phyloP scores from a whole-genome alignment of 2,888 invertebrate species.

The Scrobipalpa costella region DNA sequence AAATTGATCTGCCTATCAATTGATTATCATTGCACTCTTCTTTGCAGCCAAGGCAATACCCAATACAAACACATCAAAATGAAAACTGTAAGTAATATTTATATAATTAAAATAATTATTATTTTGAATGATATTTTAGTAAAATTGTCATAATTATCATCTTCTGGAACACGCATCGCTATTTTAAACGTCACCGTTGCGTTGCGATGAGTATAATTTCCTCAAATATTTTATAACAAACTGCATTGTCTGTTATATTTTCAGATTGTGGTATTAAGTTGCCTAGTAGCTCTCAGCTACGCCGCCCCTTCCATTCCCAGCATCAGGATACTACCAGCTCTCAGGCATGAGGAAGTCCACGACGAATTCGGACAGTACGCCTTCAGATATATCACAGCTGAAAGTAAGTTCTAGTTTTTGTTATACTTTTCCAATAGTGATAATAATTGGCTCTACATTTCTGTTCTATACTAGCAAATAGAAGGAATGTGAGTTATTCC shows the following conservation, averaged over 20 bases:
- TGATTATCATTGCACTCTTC: not conserved
- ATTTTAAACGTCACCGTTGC: too few relatives aligned
- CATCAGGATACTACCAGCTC: constrained; percentile 44
- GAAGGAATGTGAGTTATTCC: too few relatives aligned
- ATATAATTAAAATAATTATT: not conserved
- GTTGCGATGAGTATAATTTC: too few relatives aligned
- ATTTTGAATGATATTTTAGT: not conserved
- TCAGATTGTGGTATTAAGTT: constrained; percentile 45
- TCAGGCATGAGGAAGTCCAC: constrained; percentile 52
- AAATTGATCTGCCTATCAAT: not conserved
- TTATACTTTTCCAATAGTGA: not conserved
- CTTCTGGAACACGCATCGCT: too few relatives aligned
- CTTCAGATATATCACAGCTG: constrained; percentile 53
- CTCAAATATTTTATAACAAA: not conserved
- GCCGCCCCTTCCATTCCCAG: constrained; percentile 33
- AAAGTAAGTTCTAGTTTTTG: constrained; percentile 42
- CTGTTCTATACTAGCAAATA: too few relatives aligned
- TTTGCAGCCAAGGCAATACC: not conserved
- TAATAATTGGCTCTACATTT: not conserved
- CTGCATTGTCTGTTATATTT: constrained; percentile 12
- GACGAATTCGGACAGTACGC: constrained; percentile 56
- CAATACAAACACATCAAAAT: not conserved
- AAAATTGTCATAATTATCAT: too few relatives aligned
- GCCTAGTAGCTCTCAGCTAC: constrained; percentile 40
- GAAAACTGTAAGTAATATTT: constrained; percentile 7